A percentile compares a stretch with the other conserved stretches of the same genome.
Conservation (phyloP, 2,113 vertebrate genomes). For the Machaerirhynchus nigripectus region DNA sequence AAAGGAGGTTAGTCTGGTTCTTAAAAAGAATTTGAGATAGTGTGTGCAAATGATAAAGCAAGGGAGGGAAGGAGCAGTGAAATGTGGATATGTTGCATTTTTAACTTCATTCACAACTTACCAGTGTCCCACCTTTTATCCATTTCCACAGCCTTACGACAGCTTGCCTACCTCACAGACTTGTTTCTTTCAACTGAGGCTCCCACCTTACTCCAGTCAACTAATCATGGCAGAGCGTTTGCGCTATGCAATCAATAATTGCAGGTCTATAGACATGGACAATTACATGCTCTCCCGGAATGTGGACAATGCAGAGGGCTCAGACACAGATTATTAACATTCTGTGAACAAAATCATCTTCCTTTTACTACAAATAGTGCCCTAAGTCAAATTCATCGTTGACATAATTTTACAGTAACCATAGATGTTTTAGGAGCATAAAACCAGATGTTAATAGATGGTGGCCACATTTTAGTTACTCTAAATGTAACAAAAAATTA, state of each 20-base stretch:
- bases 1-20: neutral
- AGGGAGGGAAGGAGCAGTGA: neutral
- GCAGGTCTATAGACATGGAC: slow-evolving; percentile 88
- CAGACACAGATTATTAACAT: slow-evolving; percentile 83
- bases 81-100: neutral
- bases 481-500: slow-evolving; percentile 78
- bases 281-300: slow-evolving; percentile 88
- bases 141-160: slow-evolving; percentile 80
- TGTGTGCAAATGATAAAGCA: neutral
- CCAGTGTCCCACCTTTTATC: slow-evolving; percentile 10
- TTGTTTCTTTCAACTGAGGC: slow-evolving; percentile 87
- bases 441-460: slow-evolving; percentile 66
- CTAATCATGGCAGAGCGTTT: slow-evolving; percentile 84
- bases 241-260: slow-evolving; percentile 89
- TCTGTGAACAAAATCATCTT: slow-evolving; percentile 48
- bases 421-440: slow-evolving; percentile 77
- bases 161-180: slow-evolving; percentile 91
- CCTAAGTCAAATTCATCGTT: slow-evolving; percentile 46
- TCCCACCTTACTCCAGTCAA: slow-evolving; percentile 85
- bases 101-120: neutral
- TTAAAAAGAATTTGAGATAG: neutral
- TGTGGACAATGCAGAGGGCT: slow-evolving; percentile 86
- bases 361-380: slow-evolving; percentile 34
- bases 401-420: slow-evolving; percentile 69
- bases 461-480: slow-evolving; percentile 79